Evolutionary conservation across 2,113 vertebrate species (phyloP).

Genomic region (Crotalus tigris): DNA sequence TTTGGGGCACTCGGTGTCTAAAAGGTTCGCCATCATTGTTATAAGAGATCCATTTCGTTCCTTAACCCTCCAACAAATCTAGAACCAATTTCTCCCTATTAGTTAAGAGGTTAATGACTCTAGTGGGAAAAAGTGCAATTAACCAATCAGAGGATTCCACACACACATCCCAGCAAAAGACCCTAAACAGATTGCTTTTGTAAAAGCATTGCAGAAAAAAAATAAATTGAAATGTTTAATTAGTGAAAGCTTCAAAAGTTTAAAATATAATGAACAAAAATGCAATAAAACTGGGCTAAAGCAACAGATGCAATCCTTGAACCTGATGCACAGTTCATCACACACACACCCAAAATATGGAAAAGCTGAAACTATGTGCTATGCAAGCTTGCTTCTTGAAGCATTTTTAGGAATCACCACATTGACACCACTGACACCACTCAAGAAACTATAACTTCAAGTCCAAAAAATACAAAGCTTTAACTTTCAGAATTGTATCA

Average conservation of each 20-base stretch:
- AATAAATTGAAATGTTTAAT: conserved; percentile 9
- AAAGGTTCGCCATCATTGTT: no score
- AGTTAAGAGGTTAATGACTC: background rate
- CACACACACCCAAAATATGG: background rate
- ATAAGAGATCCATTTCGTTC: background rate
- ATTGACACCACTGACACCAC: no score
- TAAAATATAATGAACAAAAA: conserved; percentile 12
- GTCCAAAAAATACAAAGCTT: background rate
- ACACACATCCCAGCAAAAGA: background rate
- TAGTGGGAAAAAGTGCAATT: background rate
- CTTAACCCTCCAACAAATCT: background rate
- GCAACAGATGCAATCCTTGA: background rate
- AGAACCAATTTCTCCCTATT: background rate
- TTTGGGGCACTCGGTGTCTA: no score
- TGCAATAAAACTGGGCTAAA: background rate
- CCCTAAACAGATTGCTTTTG: background rate
- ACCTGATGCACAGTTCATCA: background rate
- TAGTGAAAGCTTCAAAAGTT: background rate
- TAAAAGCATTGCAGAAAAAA: background rate
- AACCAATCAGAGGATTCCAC: background rate
- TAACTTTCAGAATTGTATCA: background rate
- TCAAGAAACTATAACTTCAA: background rate
- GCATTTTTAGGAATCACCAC: background rate
- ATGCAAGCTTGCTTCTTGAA: background rate
- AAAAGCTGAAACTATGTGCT: background rate